phyloP scores from a whole-genome alignment of 2,888 invertebrate genomes.

The Lamellibrachia columna region DNA sequence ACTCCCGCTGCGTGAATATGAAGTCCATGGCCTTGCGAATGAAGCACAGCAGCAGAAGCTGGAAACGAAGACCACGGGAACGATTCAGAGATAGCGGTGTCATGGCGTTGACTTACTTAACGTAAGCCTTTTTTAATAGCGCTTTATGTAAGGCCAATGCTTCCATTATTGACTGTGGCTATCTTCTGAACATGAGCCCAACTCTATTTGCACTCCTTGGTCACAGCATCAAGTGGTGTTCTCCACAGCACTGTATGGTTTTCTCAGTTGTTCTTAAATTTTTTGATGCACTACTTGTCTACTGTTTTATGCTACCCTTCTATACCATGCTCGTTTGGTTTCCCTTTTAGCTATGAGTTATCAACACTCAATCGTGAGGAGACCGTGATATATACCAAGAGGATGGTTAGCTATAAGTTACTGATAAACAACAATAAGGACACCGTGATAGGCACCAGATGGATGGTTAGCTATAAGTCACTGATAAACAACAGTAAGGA shows the following conservation, averaged over 20 bases:
- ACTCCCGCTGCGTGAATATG: slow-evolving; percentile 60
- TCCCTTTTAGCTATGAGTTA: no score
- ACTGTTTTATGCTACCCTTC: no score
- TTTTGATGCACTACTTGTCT: no score
- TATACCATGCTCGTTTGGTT: no score
- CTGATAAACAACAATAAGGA: no score
- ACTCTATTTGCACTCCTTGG: neutral
- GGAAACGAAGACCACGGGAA: neutral
- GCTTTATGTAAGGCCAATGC: neutral
- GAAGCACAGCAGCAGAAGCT: slow-evolving; percentile 25
- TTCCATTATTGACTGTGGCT: neutral
- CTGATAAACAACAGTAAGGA: no score
- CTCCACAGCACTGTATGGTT: neutral
- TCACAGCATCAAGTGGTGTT: neutral
- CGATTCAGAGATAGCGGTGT: neutral
- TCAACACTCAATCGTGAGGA: no score
- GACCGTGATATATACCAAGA: no score
- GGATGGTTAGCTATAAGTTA: no score
- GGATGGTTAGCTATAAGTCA: no score
- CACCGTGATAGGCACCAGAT: no score
- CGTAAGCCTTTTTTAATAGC: neutral
- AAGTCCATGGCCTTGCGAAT: slow-evolving; percentile 60
- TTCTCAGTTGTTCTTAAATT: no score
- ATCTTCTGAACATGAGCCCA: neutral
- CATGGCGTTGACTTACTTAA: neutral